These are phyloP conservation scores for Caenorhabditis wallacei DNA, from an alignment of 2,888 invertebrate species.

Conservation along the genomic window DNA sequence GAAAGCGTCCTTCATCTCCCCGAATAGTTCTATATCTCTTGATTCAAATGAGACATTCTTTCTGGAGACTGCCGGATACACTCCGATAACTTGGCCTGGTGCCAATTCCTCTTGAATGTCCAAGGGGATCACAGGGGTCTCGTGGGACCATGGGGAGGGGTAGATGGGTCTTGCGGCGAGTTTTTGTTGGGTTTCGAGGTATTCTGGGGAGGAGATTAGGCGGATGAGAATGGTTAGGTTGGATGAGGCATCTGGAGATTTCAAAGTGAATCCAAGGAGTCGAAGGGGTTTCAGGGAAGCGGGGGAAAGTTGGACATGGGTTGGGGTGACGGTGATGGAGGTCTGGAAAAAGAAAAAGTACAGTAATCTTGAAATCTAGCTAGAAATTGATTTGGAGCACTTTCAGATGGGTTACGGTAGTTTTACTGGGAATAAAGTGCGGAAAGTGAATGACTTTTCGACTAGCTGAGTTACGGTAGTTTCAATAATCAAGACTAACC, in stretches of 20 bases:
- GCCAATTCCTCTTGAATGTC: constrained; percentile 69
- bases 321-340: constrained; percentile 21
- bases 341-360: constrained; percentile 19
- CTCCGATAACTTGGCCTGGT: constrained; percentile 67
- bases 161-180: constrained; percentile 38
- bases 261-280: constrained; percentile 64
- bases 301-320: constrained; percentile 31
- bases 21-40: constrained; percentile 37
- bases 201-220: constrained; percentile 53
- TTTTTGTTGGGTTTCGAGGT: constrained; percentile 37
- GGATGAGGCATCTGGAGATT: constrained; percentile 2
- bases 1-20: constrained; percentile 61
- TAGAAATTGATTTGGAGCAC: neutral
- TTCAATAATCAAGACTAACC: constrained; percentile 15
- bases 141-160: constrained; percentile 48
- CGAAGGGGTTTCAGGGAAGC: constrained; percentile 53
- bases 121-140: constrained; percentile 41
- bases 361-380: too few species aligned
- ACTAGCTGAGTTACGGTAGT: too few species aligned
- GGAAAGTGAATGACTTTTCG: too few species aligned
- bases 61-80: constrained; percentile 71
- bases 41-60: neutral
- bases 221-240: constrained; percentile 29
- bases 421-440: too few species aligned
- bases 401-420: too few species aligned